phyloP scores from a whole-genome alignment of 53 echinoderm and acorn worm genomes.

The Holothuria scabra region DNA sequence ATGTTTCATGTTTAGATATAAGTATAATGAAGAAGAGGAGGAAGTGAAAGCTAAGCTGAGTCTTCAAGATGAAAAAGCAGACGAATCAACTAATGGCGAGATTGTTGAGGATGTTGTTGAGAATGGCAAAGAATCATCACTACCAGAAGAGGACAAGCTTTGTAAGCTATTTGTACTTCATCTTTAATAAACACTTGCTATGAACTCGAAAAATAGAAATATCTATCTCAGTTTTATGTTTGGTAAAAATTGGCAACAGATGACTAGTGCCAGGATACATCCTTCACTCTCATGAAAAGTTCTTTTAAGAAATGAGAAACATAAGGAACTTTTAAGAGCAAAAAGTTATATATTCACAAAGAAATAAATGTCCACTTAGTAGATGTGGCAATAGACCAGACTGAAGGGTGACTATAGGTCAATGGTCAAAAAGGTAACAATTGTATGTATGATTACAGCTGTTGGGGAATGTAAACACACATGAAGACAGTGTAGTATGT shows the following conservation, averaged over 20 bases:
- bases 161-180: neutral
- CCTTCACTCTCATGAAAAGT: no score
- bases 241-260: neutral
- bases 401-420: no score
- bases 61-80: neutral
- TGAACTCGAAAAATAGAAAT: neutral
- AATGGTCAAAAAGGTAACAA: no score
- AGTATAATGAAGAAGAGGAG: slow-evolving; percentile 1
- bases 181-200: neutral
- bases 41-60: slow-evolving; percentile 1
- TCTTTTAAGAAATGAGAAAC: no score
- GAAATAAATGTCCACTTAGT: no score
- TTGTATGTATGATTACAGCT: no score
- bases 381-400: no score
- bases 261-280: no score
- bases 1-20: neutral
- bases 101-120: neutral
- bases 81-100: neutral
- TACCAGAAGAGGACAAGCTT: slow-evolving; percentile 8
- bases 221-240: neutral
- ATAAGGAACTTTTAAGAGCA: no score
- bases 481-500: no score
- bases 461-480: no score
- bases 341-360: no score
- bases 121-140: neutral